Percentiles rank a stretch among this genome's conserved stretches.
Conservation (phyloP, 2,888 invertebrate species). For the Polydrusus cervinus region DNA sequence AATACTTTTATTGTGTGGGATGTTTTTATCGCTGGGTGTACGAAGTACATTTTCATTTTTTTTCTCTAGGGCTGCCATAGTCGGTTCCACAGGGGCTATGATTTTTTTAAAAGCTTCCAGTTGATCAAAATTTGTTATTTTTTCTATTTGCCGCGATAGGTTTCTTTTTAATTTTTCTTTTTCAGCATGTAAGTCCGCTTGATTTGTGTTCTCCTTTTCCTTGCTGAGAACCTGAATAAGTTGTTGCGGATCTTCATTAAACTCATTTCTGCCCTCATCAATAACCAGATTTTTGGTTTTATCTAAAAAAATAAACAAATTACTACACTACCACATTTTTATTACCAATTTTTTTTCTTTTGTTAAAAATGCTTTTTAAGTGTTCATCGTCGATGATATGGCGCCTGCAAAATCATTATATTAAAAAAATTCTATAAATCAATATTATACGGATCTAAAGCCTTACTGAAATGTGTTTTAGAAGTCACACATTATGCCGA, state of each 20-base stretch:
- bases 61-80: neutral
- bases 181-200: neutral
- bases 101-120: neutral
- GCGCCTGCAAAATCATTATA: neutral
- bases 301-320: neutral
- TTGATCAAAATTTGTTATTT: conserved; percentile 1
- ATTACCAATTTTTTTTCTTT: neutral
- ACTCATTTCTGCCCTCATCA: neutral
- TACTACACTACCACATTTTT: neutral
- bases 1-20: conserved; percentile 1
- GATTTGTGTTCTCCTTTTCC: neutral
- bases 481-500: neutral
- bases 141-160: neutral
- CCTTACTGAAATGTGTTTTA: conserved; percentile 1
- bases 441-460: neutral
- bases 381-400: neutral
- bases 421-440: neutral
- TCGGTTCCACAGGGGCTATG: neutral
- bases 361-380: neutral
- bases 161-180: neutral
- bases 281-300: neutral
- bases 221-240: conserved; percentile 1
- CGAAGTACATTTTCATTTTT: neutral
- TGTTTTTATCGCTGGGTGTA: neutral
- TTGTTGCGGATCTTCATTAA: neutral